Base-by-base conservation (phyloP, 2,888 invertebrate genomes). In the Apeira syringaria region DNA sequence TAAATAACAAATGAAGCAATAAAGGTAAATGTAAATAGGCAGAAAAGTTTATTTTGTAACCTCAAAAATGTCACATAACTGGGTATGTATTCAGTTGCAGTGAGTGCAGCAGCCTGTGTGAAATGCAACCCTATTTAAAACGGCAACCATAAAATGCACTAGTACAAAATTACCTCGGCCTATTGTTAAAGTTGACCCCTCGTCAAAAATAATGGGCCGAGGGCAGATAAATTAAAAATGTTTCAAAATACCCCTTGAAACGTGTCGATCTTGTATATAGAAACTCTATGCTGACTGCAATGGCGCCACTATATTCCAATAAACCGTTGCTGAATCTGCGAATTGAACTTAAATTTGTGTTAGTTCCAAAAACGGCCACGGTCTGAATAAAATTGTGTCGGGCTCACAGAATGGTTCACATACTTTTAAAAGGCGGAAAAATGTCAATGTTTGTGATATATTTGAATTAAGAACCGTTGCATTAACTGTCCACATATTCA, bases 211-310 rank as follows among this genome's bases (percentile, higher is more conserved):
- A 87, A 88, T 83, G 77, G 81, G 74, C 35, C 53, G 71, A 74
- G 86, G 87, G 80, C 85, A 86, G 78, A 87, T 89, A 88, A 88
- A 89, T 89, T 89, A 89, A 89, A 89, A 89, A 86, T 85, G 78
- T 69, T 59, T 85, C 84, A 80, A 85, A 87, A 85, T 84, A 80
- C 81, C 87, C 84, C 83, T 82, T 83, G 82, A 80, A 75, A 70
- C 64, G n/a, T 25, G 5, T 29, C 18, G 7, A 32, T 36, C 22
- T 30, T 10, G 22, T 24, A 42, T 43, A n/a, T 10, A 35, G 50
- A 45, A 54, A 57, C 56, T 62, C 55, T 64, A 34, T 10, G 2
- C 29, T 13, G 37, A 29, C 28, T 12, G 5, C 18, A 9, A 3
- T 11, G 7, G 15, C 5, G 22, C 18, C 17, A 9, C 30, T 30